These are phyloP conservation scores for Drosophila neocordata DNA, from an alignment of 1,140 invertebrate species.

Conservation along the genomic window DNA sequence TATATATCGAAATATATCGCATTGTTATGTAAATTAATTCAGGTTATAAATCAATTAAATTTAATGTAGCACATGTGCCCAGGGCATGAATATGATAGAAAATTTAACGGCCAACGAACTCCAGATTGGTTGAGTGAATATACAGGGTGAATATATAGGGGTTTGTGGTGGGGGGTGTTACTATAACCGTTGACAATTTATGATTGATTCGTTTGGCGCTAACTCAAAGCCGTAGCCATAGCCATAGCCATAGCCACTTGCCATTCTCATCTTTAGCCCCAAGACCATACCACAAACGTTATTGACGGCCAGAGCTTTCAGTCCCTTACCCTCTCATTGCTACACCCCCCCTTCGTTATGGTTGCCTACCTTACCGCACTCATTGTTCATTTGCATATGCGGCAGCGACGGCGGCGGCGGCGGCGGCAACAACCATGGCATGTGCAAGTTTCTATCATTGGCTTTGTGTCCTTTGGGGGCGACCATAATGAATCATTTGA, in stretches of 20 bases:
- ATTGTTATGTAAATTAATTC: slow-evolving; percentile 55
- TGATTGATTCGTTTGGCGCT: slow-evolving; percentile 67
- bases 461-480: slow-evolving; percentile 29
- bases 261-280: background rate
- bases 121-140: background rate
- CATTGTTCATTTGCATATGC: slow-evolving; percentile 66
- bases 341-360: background rate
- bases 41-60: slow-evolving; percentile 69
- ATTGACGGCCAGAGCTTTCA: background rate
- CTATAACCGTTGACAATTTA: slow-evolving; percentile 67
- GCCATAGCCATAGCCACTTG: slow-evolving; percentile 6
- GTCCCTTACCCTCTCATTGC: no score
- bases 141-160: no score
- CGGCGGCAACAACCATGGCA: slow-evolving; percentile 18
- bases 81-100: slow-evolving; percentile 43
- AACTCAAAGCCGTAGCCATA: slow-evolving; percentile 7
- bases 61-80: slow-evolving; percentile 29
- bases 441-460: slow-evolving; percentile 6
- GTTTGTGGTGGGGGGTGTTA: background rate
- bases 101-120: slow-evolving; percentile 25
- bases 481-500: slow-evolving; percentile 68
- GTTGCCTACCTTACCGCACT: background rate
- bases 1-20: slow-evolving; percentile 26
- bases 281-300: slow-evolving; percentile 13
- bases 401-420: background rate